Conservation (phyloP, 2,113 vertebrate genomes). For the Psettodes erumei region DNA sequence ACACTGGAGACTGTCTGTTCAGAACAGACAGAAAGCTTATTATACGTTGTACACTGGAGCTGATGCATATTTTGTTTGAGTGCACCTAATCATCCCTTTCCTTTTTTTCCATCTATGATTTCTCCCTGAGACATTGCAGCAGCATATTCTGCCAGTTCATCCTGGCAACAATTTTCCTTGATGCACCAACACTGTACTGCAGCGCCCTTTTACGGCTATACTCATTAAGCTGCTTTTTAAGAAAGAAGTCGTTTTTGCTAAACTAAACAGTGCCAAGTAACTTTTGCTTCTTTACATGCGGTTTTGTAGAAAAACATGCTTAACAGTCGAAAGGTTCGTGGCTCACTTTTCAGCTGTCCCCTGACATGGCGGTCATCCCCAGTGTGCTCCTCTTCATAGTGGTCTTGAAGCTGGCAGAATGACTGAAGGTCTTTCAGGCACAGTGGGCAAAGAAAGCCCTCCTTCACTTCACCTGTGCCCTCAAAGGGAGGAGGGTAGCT, state of each 20-base stretch:
- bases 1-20: no score
- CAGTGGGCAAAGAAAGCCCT: slow-evolving; percentile 95
- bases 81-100: not conserved
- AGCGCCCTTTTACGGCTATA: not conserved
- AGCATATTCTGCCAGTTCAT: slow-evolving; percentile 33
- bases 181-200: slow-evolving; percentile 4
- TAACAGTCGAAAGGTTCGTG: not conserved
- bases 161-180: slow-evolving; percentile 1
- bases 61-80: not conserved
- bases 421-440: slow-evolving; percentile 97
- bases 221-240: not conserved
- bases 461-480: slow-evolving; percentile 89
- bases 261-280: not conserved
- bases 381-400: slow-evolving; percentile 95
- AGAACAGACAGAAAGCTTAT: not conserved
- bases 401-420: slow-evolving; percentile 93
- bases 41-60: not conserved
- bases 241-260: not conserved
- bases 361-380: slow-evolving; percentile 89
- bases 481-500: slow-evolving; percentile 87
- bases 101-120: not conserved
- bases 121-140: slow-evolving; percentile 4
- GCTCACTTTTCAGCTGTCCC: slow-evolving; percentile 93
- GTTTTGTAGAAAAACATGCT: not conserved
- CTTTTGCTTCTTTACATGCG: no score